Evolutionary conservation across 2,113 vertebrate species (phyloP).

Genomic region (Lagenorhynchus albirostris): DNA sequence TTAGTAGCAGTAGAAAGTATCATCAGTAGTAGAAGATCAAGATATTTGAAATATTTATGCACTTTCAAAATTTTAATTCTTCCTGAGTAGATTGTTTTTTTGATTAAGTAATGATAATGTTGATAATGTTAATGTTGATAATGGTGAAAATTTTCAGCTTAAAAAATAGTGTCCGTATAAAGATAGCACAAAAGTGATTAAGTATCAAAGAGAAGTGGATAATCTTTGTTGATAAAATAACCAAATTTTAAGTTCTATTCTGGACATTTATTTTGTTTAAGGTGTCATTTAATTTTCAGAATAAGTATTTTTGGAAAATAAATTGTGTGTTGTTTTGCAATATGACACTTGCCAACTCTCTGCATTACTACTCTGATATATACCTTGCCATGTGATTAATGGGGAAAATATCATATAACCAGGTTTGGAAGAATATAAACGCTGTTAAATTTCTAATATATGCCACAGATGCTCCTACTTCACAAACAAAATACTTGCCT

Average conservation of each 20-base stretch:
- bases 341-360: neutral
- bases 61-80: neutral
- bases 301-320: neutral
- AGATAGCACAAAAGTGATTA: neutral
- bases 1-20: neutral
- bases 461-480: neutral
- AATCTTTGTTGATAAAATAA: neutral
- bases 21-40: neutral
- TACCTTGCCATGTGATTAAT: neutral
- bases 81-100: neutral
- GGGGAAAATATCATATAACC: neutral
- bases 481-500: neutral
- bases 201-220: neutral
- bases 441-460: neutral
- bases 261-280: neutral
- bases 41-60: neutral
- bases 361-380: neutral
- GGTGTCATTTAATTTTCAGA: neutral
- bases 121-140: neutral
- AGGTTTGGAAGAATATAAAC: neutral
- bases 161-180: neutral
- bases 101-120: neutral
- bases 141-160: neutral
- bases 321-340: neutral
- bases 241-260: neutral